Conservation (phyloP, 2,113 vertebrate species). For the Grammomys dolichurus region DNA sequence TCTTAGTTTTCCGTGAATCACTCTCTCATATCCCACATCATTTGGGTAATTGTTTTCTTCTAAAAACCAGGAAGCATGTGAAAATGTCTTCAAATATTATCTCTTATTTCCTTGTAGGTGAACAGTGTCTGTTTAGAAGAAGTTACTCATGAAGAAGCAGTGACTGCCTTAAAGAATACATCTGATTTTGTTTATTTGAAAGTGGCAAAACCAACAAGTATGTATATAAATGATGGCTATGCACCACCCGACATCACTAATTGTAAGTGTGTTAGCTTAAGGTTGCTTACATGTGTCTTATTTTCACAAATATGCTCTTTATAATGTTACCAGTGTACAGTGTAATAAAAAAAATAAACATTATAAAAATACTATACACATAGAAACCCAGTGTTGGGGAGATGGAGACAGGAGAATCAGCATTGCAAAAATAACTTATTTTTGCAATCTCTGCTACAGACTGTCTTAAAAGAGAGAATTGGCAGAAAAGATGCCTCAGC, state of each 20-base stretch:
- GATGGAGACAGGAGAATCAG: not conserved
- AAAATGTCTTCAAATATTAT: conserved; percentile 43
- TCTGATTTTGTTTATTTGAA: conserved; percentile 98
- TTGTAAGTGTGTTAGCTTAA: conserved; percentile 93
- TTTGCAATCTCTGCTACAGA: not conserved
- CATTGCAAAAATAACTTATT: not conserved
- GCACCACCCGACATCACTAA: conserved; percentile 96
- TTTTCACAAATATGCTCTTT: conserved; percentile 1
- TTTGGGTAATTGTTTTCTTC: conserved; percentile 25
- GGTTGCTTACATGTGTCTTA: conserved; percentile 79
- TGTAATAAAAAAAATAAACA: not conserved
- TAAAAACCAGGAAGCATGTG: conserved; percentile 20
- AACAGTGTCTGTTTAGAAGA: conserved; percentile 97
- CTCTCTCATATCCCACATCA: not conserved
- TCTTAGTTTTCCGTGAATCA: conserved; percentile 24
- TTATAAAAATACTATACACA: not conserved
- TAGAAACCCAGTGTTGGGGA: not conserved
- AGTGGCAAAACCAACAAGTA: conserved; percentile 97
- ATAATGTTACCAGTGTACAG: not conserved
- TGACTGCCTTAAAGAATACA: conserved; percentile 99
- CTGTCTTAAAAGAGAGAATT: not conserved
- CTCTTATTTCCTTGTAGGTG: conserved; percentile 88
- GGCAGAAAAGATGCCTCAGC: not conserved
- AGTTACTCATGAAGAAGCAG: conserved; percentile 98
- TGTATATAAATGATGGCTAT: conserved; percentile 97